A percentile compares a stretch with the other conserved stretches of the same genome.
Conservation (phyloP, 2,888 invertebrate species). For the Melieria omissa region DNA sequence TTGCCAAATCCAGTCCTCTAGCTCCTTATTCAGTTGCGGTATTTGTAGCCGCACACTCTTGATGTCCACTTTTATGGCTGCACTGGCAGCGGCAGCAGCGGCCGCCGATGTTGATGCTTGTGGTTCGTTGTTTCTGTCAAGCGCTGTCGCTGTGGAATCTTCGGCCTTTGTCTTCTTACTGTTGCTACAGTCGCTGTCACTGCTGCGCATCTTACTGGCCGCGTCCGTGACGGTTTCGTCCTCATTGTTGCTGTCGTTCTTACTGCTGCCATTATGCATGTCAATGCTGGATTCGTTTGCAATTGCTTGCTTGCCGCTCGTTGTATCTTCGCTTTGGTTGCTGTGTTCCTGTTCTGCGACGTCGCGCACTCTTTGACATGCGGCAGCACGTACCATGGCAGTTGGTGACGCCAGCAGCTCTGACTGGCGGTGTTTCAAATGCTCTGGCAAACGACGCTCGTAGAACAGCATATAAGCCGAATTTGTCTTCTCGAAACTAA, state of each 20-base stretch:
- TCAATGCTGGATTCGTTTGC: constrained; percentile 57
- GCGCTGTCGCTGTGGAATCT: constrained; percentile 27
- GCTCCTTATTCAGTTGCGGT: constrained; percentile 70
- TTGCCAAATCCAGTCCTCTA: constrained; percentile 97
- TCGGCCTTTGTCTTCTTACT: constrained; percentile 6
- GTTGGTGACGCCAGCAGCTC: constrained; percentile 54
- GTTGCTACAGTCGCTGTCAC: neutral
- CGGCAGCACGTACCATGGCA: constrained; percentile 20
- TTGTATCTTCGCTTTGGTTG: constrained; percentile 36
- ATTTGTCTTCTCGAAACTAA: constrained; percentile 97
- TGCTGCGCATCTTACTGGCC: neutral
- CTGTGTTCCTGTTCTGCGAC: constrained; percentile 6
- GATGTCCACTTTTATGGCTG: constrained; percentile 37
- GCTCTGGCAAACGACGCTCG: constrained; percentile 76
- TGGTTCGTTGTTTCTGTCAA: constrained; percentile 41
- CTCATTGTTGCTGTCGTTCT: neutral
- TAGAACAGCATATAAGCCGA: constrained; percentile 98
- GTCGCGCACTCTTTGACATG: neutral
- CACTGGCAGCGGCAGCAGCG: constrained; percentile 37
- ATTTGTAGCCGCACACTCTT: constrained; percentile 45
- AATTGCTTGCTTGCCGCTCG: constrained; percentile 30
- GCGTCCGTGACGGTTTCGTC: constrained; percentile 25
- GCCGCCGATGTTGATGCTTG: constrained; percentile 53
- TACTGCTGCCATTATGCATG: constrained; percentile 21
- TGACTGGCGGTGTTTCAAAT: constrained; percentile 63